Evolutionary conservation across 2,113 vertebrate species (phyloP).

Genomic region (Oophaga pumilio): DNA sequence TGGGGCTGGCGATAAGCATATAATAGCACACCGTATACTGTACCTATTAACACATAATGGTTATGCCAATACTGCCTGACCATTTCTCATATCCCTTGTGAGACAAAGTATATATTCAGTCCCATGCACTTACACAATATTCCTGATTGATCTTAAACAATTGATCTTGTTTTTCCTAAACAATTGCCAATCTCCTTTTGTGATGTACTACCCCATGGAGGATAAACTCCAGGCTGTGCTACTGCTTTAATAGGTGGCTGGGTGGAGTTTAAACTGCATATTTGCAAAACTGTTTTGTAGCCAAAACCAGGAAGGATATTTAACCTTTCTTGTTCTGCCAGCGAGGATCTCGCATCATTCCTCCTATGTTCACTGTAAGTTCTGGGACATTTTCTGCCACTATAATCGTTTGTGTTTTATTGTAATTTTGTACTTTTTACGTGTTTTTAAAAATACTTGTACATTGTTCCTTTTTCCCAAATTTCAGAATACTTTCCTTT

Average conservation of each 20-base stretch:
- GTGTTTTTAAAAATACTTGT: neutral
- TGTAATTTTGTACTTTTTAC: neutral
- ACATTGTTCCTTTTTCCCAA: too few species aligned
- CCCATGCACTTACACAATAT: too few species aligned
- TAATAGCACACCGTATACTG: too few species aligned
- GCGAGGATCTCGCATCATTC: conserved; percentile 21
- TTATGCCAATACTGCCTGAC: too few species aligned
- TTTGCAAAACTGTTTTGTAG: conserved; percentile 26
- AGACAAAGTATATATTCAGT: too few species aligned
- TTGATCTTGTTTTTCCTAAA: neutral
- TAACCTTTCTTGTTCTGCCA: conserved; percentile 35
- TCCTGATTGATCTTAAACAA: too few species aligned
- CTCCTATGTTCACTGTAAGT: conserved; percentile 37
- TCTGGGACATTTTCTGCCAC: neutral
- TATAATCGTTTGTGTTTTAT: neutral
- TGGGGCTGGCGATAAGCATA: too few species aligned
- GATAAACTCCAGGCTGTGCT: neutral
- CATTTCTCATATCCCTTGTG: too few species aligned
- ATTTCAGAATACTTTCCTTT: too few species aligned
- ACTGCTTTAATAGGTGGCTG: conserved; percentile 29
- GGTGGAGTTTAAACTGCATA: conserved; percentile 40
- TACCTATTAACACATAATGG: too few species aligned
- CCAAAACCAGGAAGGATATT: conserved; percentile 50
- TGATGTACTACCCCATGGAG: neutral
- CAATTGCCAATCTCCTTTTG: neutral